Evolutionary conservation across 2,888 invertebrate species (phyloP), one percentile per base, ranked within the genome.

Genomic region (Bombylius discolor): DNA sequence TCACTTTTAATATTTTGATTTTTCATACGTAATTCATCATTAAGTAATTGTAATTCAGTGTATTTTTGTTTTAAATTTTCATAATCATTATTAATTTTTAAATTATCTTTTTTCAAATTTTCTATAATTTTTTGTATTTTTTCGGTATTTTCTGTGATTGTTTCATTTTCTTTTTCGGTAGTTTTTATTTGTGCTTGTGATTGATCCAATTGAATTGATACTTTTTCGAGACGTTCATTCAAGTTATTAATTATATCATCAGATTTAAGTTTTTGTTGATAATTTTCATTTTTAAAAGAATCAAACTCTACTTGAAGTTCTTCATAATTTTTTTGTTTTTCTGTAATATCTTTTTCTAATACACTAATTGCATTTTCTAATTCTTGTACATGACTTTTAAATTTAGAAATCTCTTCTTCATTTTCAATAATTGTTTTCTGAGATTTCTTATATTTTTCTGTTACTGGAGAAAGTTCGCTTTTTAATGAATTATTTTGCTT

Each of bases 121-220:
- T 42, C 54, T 49, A 60, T 34, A 60, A 52, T 23, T 31, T 6
- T 45, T 32, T 60, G 58, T 34, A 60, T 33, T 1, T 53, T 46
- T 44, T 64, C 63, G 6, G 62, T 34, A 4, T 51, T 52, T 31
- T 56, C 63, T n/a, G 52, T 54, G 4, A 64, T 53, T 47, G 59
- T 58, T 7, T 67, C 65, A 50, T 61, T 59, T 13, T 67, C 67
- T 23, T 64, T 65, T 53, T 65, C 66, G 0, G 64, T 51, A 56
- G 63, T 66, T 5, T 61, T 44, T 47, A 60, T 56, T 6, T 55
- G 62, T 6, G 65, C 67, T 48, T 66, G 67, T 2, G 60, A 49
- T n/a, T 68, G 66, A 1, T 66, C 67, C 9, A 67, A 54, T 53
- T 64, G 64, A 0, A 67, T 50, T 6, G 68, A 65, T 34, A 65